These are phyloP conservation scores for Crambe crambe DNA, from an alignment of 37 sponge, comb jelly and placozoan genomes.

Conservation along the genomic window DNA sequence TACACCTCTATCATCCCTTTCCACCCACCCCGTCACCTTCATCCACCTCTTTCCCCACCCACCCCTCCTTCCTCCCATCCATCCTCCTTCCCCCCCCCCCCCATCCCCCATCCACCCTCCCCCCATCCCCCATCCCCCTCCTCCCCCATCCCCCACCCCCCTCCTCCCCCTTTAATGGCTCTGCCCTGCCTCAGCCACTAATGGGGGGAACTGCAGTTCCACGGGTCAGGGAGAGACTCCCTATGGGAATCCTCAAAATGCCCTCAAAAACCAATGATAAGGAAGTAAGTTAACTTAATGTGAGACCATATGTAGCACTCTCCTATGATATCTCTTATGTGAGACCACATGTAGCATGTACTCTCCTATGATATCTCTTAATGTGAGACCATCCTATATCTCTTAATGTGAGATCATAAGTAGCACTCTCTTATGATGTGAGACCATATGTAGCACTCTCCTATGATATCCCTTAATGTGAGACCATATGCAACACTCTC, in stretches of 20 bases:
- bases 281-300: no score
- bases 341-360: no score
- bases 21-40: neutral
- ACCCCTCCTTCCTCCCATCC: neutral
- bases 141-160: neutral
- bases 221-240: conserved; percentile 39
- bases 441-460: no score
- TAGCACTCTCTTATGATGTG: no score
- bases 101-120: neutral
- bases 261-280: no score
- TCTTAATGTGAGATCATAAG: no score
- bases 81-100: neutral
- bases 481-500: no score
- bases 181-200: conserved; percentile 16
- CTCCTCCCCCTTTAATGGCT: neutral
- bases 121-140: neutral
- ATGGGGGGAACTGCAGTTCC: conserved; percentile 39
- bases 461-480: no score
- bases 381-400: no score
- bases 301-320: no score
- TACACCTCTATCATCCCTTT: neutral
- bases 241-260: neutral
- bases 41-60: neutral
- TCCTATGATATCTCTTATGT: no score
- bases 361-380: no score